Evolutionary conservation across 2,888 invertebrate species (phyloP).

Genomic region (Nemurella pictetii): DNA sequence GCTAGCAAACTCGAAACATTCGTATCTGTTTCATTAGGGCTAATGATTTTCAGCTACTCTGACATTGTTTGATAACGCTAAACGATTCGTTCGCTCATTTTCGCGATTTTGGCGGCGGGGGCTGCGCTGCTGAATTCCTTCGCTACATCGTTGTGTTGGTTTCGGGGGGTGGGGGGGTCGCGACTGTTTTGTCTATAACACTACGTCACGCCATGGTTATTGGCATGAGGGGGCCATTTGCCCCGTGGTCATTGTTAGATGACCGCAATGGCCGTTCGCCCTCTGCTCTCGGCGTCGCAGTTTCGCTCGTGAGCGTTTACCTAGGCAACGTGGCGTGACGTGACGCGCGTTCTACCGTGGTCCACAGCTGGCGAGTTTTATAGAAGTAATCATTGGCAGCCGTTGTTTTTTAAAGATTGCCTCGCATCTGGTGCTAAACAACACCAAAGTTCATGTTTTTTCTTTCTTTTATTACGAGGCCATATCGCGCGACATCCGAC

Average conservation of each 20-base stretch:
- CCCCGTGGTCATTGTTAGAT: background rate
- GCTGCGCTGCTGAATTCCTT: background rate
- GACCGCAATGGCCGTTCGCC: background rate
- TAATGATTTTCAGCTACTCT: background rate
- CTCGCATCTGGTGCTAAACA: background rate
- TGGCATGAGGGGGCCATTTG: background rate
- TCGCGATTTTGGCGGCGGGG: background rate
- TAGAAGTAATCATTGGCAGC: background rate
- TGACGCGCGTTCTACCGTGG: background rate
- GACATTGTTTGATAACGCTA: background rate
- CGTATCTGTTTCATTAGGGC: background rate
- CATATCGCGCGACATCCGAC: background rate
- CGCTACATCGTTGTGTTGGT: no score
- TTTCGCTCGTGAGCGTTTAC: background rate
- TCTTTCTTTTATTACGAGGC: background rate
- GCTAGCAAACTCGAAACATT: background rate
- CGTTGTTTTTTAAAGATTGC: background rate
- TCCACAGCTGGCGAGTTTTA: background rate
- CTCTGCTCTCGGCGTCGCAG: background rate
- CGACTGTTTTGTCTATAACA: background rate
- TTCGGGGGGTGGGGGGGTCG: background rate
- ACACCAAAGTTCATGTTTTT: background rate
- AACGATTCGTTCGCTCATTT: background rate
- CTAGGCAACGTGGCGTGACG: background rate
- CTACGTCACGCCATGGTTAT: background rate